A percentile compares a stretch with the other conserved stretches of the same genome.
Conservation (phyloP, 2,888 invertebrate genomes). For the Brachycybe producta region DNA sequence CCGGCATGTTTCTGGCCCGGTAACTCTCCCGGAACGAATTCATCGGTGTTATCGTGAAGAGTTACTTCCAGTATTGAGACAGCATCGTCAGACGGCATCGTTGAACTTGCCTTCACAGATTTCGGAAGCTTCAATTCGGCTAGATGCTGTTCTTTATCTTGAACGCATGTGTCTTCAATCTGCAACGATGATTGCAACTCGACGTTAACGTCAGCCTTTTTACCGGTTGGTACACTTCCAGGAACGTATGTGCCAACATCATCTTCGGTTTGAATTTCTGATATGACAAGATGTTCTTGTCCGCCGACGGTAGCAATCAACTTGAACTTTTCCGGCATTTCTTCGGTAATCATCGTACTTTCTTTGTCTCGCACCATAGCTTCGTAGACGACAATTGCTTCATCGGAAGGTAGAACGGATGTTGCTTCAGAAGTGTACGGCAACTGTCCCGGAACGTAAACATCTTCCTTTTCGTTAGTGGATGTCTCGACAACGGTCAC, state of each 20-base stretch:
- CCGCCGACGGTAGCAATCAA: constrained; percentile 2
- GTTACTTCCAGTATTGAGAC: constrained; percentile 16
- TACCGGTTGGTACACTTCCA: constrained; percentile 19
- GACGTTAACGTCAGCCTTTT: constrained; percentile 20
- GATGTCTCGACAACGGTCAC: constrained; percentile 13
- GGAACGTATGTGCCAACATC: constrained; percentile 20
- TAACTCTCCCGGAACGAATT: constrained; percentile 9
- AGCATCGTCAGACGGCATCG: constrained; percentile 18
- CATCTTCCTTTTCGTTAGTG: constrained; percentile 11
- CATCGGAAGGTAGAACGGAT: constrained; percentile 19
- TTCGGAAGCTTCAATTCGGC: not conserved
- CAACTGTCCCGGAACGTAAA: constrained; percentile 13
- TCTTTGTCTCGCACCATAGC: constrained; percentile 21
- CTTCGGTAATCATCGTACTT: constrained; percentile 17
- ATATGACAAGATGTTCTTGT: constrained; percentile 17
- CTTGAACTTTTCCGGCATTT: constrained; percentile 18
- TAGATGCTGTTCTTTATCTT: constrained; percentile 22
- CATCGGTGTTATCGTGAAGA: not conserved
- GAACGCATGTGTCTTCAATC: constrained; percentile 21
- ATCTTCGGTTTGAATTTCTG: constrained; percentile 18
- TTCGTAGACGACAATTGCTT: constrained; percentile 22
- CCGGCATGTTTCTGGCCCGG: constrained; percentile 16
- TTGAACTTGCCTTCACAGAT: constrained; percentile 12
- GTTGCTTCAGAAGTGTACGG: constrained; percentile 9
- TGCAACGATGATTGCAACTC: constrained; percentile 21